Base-by-base conservation (phyloP, 2,113 vertebrate genomes). In the Rhinolophus ferrumequinum region DNA sequence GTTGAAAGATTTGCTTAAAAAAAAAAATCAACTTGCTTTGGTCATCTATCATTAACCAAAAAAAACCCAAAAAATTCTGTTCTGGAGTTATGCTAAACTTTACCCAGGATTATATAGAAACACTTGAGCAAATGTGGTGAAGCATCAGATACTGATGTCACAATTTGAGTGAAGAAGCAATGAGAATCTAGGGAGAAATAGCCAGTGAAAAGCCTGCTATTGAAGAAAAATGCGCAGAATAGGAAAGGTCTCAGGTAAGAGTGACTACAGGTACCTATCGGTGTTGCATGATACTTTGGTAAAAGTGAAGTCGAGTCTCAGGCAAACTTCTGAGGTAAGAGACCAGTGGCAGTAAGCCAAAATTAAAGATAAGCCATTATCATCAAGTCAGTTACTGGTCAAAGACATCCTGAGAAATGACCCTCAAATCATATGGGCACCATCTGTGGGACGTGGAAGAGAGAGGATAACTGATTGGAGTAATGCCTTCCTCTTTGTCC, bases 231-330 rank as follows among this genome's bases (percentile, higher is more conserved):
- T 4, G n/a, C 30, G 28, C 12, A 76, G 58, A 13, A 35, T 72
- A 69, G 8, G 2, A 35, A 24, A 19, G 16, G 21, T 52, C 14
- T 90, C 35, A 3, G 15, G 66, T 5, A 1, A 89, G 47, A 5
- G 4, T 75, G 3, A 1, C 33, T 28, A 1, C 6, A 21, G 15
- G 12, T 3, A 3, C 58, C 26, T 21, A 5, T 8, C 35, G 41
- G 11, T 79, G 62, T 44, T 64, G 8, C 47, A 24, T 66, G 77
- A 72, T 50, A 11, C 3, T 60, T 84, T 15, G 1, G 16, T 28
- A 19, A 84, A 84, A 70, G 19, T 50, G 4, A 93, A 88, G 4
- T 85, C 26, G 94, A 44, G n/a, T 30, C 11, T 88, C 21, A 11
- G 47, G 38, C 28, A 76, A 87, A n/a, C 8, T n/a, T 77, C 81